Percentiles rank a stretch among this genome's conserved stretches.
Evolutionary conservation across 2,113 vertebrate genomes (phyloP).

Genomic region (Rhegmatorhina hoffmannsi): DNA sequence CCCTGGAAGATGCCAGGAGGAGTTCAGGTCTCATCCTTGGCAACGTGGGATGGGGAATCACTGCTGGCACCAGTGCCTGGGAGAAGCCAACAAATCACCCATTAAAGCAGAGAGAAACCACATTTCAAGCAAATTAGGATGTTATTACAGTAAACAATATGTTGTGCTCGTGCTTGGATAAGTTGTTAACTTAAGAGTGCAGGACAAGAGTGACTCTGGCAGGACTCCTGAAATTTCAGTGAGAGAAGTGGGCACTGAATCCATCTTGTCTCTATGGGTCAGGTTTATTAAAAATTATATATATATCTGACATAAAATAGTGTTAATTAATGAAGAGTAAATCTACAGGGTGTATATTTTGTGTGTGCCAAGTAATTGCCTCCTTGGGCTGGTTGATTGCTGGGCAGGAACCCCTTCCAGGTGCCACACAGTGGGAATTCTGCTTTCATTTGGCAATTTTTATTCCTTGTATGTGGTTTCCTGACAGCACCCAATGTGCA

Average conservation of each 20-base stretch:
- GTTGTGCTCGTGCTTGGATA: not conserved
- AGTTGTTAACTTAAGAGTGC: not conserved
- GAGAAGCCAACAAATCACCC: not conserved
- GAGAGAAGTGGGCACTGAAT: not conserved
- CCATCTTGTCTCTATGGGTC: not conserved
- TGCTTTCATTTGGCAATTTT: too few species aligned
- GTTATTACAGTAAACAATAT: not conserved
- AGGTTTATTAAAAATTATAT: not conserved
- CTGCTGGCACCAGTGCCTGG: not conserved
- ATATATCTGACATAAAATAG: too few species aligned
- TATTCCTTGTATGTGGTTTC: too few species aligned
- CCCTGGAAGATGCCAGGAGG: not conserved
- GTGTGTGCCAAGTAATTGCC: too few species aligned
- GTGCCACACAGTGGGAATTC: too few species aligned
- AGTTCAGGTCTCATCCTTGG: rapidly evolving
- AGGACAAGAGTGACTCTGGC: not conserved
- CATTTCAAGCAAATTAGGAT: not conserved
- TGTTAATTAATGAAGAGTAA: not conserved
- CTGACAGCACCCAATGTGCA: too few species aligned
- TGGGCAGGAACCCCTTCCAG: too few species aligned
- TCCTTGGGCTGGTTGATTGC: too few species aligned
- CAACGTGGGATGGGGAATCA: not conserved
- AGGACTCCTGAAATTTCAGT: not conserved
- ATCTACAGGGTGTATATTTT: not conserved
- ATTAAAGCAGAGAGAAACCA: not conserved